These are phyloP conservation scores for Platichthys flesus DNA, from an alignment of 2,113 vertebrate species.

Conservation along the genomic window DNA sequence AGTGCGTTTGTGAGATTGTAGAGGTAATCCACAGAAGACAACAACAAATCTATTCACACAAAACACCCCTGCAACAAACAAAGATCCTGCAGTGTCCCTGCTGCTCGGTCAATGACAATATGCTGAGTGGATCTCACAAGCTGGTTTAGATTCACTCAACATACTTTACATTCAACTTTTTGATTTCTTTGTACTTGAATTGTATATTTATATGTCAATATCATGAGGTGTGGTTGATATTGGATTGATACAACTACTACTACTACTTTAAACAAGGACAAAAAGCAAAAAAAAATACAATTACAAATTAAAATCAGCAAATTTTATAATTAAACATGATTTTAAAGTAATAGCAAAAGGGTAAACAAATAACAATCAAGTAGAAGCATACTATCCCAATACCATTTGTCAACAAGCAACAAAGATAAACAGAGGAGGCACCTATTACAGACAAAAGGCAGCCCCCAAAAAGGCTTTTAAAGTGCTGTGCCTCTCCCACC, in stretches of 20 bases:
- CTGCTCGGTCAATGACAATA: conserved; percentile 1
- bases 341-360: neutral
- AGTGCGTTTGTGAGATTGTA: conserved; percentile 40
- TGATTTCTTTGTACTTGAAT: neutral
- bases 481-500: neutral
- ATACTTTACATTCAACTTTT: neutral
- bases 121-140: neutral
- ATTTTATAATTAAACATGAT: too few species aligned
- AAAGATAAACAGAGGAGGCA: neutral
- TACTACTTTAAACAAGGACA: too few species aligned
- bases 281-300: too few species aligned
- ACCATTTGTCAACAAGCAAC: neutral
- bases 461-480: neutral
- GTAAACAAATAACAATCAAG: too few species aligned
- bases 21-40: conserved; percentile 55
- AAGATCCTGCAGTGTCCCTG: neutral
- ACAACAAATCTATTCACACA: conserved; percentile 22
- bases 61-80: neutral
- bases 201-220: neutral
- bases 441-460: neutral
- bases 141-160: neutral
- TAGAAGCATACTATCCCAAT: neutral
- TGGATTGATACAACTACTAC: too few species aligned
- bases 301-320: too few species aligned
- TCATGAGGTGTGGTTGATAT: neutral